These are phyloP conservation scores for Xestoiulus laeticollis DNA, from an alignment of 2,888 invertebrate species.

Conservation along the genomic window DNA sequence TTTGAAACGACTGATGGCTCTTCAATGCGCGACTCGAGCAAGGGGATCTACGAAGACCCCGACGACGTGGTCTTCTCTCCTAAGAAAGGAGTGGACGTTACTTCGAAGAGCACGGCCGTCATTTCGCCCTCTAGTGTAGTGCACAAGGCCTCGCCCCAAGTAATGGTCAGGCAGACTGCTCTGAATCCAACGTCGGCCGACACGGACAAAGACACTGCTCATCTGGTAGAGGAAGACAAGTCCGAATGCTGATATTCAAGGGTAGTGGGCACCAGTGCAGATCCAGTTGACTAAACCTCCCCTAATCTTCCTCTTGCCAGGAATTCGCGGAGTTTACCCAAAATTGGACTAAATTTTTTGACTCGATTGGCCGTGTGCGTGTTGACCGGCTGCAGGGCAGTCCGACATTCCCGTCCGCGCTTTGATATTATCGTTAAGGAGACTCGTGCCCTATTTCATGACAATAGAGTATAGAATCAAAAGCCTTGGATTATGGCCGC, in stretches of 20 bases:
- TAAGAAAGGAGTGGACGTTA: slow-evolving; percentile 52
- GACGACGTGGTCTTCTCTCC: slow-evolving; percentile 57
- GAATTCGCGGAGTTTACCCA: not conserved
- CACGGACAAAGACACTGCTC: slow-evolving; percentile 90
- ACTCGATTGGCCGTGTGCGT: slow-evolving; percentile 22
- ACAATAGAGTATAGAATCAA: slow-evolving; percentile 34
- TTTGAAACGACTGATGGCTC: slow-evolving; percentile 63
- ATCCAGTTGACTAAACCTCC: not conserved
- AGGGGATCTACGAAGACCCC: slow-evolving; percentile 60
- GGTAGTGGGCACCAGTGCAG: slow-evolving; percentile 18
- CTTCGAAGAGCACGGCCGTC: slow-evolving; percentile 76
- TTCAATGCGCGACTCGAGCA: slow-evolving; percentile 56
- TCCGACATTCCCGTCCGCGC: slow-evolving; percentile 24
- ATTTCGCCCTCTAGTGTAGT: slow-evolving; percentile 84
- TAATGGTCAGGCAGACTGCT: slow-evolving; percentile 78
- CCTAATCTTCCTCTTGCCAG: slow-evolving; percentile 11
- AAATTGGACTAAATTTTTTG: not conserved
- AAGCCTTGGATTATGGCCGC: slow-evolving; percentile 16
- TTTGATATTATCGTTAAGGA: not conserved
- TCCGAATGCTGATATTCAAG: slow-evolving; percentile 59
- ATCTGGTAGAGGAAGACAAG: slow-evolving; percentile 82
- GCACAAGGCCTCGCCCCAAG: slow-evolving; percentile 78
- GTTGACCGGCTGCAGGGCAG: slow-evolving; percentile 15
- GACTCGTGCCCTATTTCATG: not conserved
- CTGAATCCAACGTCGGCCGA: slow-evolving; percentile 84